phyloP scores from a whole-genome alignment of 1,140 invertebrate species.

The Orius laevigatus region DNA sequence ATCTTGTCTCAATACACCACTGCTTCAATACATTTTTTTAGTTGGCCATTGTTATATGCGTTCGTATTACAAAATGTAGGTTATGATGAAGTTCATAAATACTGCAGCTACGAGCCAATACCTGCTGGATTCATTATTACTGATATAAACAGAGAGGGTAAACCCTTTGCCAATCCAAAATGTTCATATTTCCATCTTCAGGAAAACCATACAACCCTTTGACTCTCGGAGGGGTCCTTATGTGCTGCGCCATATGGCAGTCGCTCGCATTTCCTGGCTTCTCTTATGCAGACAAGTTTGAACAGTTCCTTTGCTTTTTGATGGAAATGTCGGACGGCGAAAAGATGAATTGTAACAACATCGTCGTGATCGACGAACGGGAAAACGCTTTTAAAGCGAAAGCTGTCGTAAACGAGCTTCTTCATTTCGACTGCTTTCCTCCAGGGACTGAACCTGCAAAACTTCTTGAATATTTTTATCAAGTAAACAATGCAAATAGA shows the following conservation, averaged over 20 bases:
- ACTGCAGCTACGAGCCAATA: too few relatives aligned
- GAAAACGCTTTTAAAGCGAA: constrained; percentile 48
- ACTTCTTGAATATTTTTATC: constrained; percentile 34
- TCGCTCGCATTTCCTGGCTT: constrained; percentile 12
- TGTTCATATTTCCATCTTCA: background rate
- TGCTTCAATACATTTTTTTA: too few relatives aligned
- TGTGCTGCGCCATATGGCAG: constrained; percentile 39
- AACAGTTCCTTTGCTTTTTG: background rate
- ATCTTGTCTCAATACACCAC: too few relatives aligned
- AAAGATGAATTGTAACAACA: constrained; percentile 48
- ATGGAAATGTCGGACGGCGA: constrained; percentile 39
- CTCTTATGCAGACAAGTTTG: constrained; percentile 1
- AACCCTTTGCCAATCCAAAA: constrained; percentile 29
- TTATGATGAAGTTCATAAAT: too few relatives aligned
- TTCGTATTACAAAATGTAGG: too few relatives aligned
- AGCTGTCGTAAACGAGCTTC: constrained; percentile 49
- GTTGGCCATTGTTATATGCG: too few relatives aligned
- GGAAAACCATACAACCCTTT: constrained; percentile 41
- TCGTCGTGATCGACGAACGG: constrained; percentile 44
- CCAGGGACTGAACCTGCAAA: constrained; percentile 35
- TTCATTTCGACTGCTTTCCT: constrained; percentile 42
- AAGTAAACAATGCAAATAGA: background rate
- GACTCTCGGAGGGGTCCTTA: constrained; percentile 41
- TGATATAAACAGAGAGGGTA: too few relatives aligned
- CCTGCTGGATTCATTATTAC: too few relatives aligned